phyloP scores from a whole-genome alignment of 2,113 vertebrate genomes.

The Bubalus kerabau region DNA sequence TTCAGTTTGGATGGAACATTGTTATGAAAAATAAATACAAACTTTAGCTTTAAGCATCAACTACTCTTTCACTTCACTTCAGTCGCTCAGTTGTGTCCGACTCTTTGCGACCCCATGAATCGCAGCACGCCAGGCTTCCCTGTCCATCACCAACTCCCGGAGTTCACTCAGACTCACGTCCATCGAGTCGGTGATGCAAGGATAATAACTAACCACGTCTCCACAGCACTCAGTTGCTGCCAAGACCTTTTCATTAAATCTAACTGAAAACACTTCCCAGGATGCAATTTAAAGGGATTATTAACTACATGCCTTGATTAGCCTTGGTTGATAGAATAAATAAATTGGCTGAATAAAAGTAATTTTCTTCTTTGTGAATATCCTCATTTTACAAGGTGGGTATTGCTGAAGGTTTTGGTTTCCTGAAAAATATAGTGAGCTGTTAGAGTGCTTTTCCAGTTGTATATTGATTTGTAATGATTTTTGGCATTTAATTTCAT shows the following conservation, averaged over 20 bases:
- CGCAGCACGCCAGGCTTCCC: too few species aligned
- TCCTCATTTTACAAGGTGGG: background rate
- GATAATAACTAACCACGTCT: slow-evolving; percentile 41
- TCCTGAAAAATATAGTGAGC: background rate
- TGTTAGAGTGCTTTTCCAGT: background rate
- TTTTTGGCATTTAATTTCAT: slow-evolving; percentile 19
- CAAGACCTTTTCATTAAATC: slow-evolving; percentile 46
- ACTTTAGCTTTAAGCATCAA: background rate
- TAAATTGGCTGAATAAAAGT: background rate
- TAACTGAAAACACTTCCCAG: slow-evolving; percentile 60
- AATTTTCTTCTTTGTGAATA: background rate
- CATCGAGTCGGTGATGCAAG: too few species aligned
- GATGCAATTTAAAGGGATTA: slow-evolving; percentile 24
- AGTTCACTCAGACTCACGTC: background rate
- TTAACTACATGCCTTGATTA: slow-evolving; percentile 40
- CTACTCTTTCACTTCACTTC: slow-evolving; percentile 6
- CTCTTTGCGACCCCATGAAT: too few species aligned
- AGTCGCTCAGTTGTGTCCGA: too few species aligned
- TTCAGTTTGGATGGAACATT: too few species aligned
- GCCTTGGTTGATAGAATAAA: background rate
- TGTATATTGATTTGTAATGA: background rate
- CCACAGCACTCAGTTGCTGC: background rate
- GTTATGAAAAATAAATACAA: too few species aligned
- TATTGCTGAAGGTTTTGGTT: background rate
- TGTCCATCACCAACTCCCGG: too few species aligned